Conservation (phyloP, 1,140 invertebrate genomes). For the Eupristina koningsbergeri region DNA sequence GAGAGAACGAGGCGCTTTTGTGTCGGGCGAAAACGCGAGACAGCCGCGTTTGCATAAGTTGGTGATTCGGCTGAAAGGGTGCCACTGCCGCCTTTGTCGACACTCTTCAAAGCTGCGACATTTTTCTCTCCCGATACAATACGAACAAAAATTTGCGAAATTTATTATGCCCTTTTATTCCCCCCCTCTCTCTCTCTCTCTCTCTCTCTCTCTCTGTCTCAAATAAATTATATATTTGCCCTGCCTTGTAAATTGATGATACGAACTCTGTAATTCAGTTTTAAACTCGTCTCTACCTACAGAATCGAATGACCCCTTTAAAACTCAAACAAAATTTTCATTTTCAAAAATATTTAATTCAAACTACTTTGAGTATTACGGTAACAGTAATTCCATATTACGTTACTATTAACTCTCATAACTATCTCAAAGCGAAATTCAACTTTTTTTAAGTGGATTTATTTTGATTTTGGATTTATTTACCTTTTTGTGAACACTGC, state of each 20-base stretch:
- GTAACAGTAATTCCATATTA: too few species aligned
- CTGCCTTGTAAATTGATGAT: not conserved
- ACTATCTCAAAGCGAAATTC: too few species aligned
- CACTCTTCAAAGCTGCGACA: not conserved
- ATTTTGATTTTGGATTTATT: too few species aligned
- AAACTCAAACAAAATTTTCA: too few species aligned
- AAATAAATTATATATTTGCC: not conserved
- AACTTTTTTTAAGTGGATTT: too few species aligned
- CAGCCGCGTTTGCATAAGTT: not conserved
- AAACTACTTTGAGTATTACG: too few species aligned
- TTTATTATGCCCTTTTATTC: not conserved
- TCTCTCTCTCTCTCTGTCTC: not conserved
- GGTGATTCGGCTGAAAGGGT: slow-evolving; percentile 9
- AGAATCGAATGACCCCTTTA: too few species aligned
- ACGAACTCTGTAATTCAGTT: not conserved
- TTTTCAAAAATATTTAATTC: too few species aligned
- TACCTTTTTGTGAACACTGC: too few species aligned
- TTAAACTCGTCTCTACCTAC: not conserved
- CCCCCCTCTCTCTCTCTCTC: not conserved
- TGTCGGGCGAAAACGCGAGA: not conserved
- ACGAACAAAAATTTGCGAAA: not conserved
- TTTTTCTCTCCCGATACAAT: not conserved
- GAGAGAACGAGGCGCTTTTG: not conserved
- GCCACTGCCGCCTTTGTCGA: not conserved
- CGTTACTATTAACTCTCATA: too few species aligned